Evolutionary conservation across 23 tunicate genomes (phyloP), one percentile per base, ranked within the genome.

Genomic region (Trididemnum miniatum): DNA sequence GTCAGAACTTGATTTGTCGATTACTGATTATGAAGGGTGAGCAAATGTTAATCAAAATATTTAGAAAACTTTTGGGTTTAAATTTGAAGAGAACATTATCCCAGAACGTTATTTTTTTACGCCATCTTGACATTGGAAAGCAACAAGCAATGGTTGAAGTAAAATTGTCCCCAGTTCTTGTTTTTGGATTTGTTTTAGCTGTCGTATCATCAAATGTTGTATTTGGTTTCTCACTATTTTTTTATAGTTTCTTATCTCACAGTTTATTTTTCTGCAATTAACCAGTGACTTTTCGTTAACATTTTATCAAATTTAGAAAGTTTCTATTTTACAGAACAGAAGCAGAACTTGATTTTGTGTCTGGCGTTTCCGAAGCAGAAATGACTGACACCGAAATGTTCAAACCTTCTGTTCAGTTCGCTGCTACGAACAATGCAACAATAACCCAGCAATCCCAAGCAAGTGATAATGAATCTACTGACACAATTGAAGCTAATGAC

Each of bases 21-120:
- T 88, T 81, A 93, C 98, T 25, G 93, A 88, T 35, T 88, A 86
- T 65, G 98, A 93, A 22, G 98, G 98, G 81, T 93, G n/a, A n/a
- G n/a, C n/a, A n/a, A n/a, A n/a, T n/a, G n/a, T n/a, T n/a, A n/a
- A n/a, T n/a, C n/a, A n/a, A n/a, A n/a, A n/a, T n/a, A n/a, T n/a
- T n/a, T n/a, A n/a, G n/a, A n/a, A n/a, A n/a, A n/a, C n/a, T n/a
- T n/a, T n/a, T n/a, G n/a, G n/a, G n/a, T n/a, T n/a, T n/a, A n/a
- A n/a, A n/a, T n/a, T n/a, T n/a, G n/a, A n/a, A n/a, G n/a, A n/a
- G n/a, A n/a, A n/a, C n/a, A n/a, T n/a, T n/a, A n/a, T n/a, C n/a
- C n/a, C n/a, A n/a, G n/a, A n/a, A n/a, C n/a, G n/a, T n/a, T n/a
- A n/a, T n/a, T n/a, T n/a, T n/a, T n/a, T n/a, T n/a, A n/a, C n/a